Evolutionary conservation across 1,140 invertebrate species (phyloP), one percentile per base, ranked within the genome.

Genomic region (Brachionus angularis): DNA sequence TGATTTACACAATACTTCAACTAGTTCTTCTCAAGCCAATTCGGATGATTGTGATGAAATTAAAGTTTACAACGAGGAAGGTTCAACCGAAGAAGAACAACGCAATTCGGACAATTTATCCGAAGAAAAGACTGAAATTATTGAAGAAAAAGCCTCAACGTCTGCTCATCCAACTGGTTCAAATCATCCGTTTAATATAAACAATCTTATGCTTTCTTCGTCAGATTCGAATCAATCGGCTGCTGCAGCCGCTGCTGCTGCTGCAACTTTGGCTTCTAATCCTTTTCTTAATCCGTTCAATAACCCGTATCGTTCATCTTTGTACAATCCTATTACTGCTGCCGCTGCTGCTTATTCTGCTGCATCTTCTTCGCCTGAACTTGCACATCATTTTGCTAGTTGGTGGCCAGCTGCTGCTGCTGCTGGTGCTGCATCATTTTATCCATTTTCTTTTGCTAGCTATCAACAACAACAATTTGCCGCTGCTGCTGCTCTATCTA

Each of bases 381-480:
- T n/a, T n/a, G n/a, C n/a, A n/a, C n/a, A n/a, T n/a, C n/a, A n/a
- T n/a, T n/a, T n/a, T n/a, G n/a, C 39, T 10, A 58, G 39, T 39
- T 34, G 33, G n/a, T 58, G 39, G 5, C 39, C 62, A 14, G 62
- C 62, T 0, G 62, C 62, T 0, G 62, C 62, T n/a, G 62, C 62
- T 18, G 36, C 39, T 31, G 49, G 12, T 7, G 39, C 39, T 21
- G 62, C 62, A 42, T 42, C 16, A 10, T 42, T 16, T 42, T 10
- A 10, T 42, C 10, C 39, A 42, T 46, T 27, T 1, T 39, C 62
- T 1, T 44, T 47, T n/a, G 33, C 61, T 10, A 42, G 16, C 31
- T 67, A 67, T 25, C 62, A 67, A 29, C 62, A 67, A 23, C 62
- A 67, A 23, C 62, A 67, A 29, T 67, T 47, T 21, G 62, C 62